Percentiles rank a stretch among this genome's conserved stretches.
Evolutionary conservation across 2,888 invertebrate species (phyloP).

Genomic region (Taphrorychus bicolor): DNA sequence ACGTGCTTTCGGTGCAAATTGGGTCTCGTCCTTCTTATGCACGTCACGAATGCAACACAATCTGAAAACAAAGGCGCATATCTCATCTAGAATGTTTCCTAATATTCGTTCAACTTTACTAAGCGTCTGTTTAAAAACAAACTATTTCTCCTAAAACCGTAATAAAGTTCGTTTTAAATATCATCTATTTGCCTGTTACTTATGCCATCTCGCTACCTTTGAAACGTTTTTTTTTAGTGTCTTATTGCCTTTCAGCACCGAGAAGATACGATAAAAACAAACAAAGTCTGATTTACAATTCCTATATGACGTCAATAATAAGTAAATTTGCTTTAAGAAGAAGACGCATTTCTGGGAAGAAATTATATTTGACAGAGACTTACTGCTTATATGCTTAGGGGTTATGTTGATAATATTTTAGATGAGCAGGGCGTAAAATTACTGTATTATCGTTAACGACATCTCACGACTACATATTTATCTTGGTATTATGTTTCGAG

Average conservation of each 20-base stretch:
- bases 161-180: no score
- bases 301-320: no score
- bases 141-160: no score
- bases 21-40: background rate
- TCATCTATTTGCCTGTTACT: no score
- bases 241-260: no score
- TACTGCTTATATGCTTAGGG: background rate
- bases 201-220: no score
- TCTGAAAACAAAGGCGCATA: slow-evolving; percentile 3
- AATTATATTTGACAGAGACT: background rate
- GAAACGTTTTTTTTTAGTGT: no score
- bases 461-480: slow-evolving; percentile 15
- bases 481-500: background rate
- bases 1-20: background rate
- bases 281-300: no score
- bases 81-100: background rate
- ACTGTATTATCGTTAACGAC: slow-evolving; percentile 19
- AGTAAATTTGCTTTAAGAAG: no score
- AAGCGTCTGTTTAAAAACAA: background rate
- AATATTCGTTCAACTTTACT: background rate
- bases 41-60: slow-evolving; percentile 5
- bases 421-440: slow-evolving; percentile 21
- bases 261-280: no score
- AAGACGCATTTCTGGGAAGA: no score
- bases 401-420: slow-evolving; percentile 12